Evolutionary conservation across 2,888 invertebrate genomes (phyloP), one percentile per base, ranked within the genome.

Genomic region (Cloeon dipterum): DNA sequence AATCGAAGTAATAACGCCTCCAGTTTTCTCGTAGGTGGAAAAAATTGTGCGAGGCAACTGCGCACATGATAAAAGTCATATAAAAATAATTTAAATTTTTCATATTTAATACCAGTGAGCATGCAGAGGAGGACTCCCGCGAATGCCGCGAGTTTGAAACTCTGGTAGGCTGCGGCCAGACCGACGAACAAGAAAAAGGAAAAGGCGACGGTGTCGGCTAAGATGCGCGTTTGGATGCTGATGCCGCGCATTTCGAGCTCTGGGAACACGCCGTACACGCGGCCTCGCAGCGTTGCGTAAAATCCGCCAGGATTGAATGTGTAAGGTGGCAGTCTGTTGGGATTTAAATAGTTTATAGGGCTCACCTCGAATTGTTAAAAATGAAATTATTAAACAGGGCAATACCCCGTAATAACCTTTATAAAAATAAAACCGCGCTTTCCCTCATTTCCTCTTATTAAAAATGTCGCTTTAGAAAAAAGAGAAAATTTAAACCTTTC

Each of bases 1-100:
- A 55, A 47, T 81, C 76, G 47, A 77, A 76, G 40, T 75, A 67
- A 49, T 72, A 75, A 74, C 79, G 79, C 39, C 78, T 66, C 65
- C 74, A 77, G 51, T 72, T 79, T 40, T 78, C 71, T 41, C 62
- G 67, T 46, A 68, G 66, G 49, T 83, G 83, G 46, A 79, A 70
- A 49, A 71, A 83, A 51, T 82, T 83, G 50, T 83, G 83, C 1
- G 72, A 66, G 5, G 29, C 5, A 10, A 21, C 21, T 21, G 10
- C 5, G 21, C n/a, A n/a, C n/a, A n/a, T n/a, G n/a, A n/a, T n/a
- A n/a, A n/a, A n/a, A n/a, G n/a, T n/a, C n/a, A n/a, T n/a, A n/a
- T n/a, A n/a, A n/a, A n/a, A 21, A 21, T 5, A n/a, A n/a, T n/a
- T n/a, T n/a, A n/a, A n/a, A n/a, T n/a, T n/a, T n/a, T n/a, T n/a